Evolutionary conservation across 2,113 vertebrate species (phyloP).

Genomic region (Balaeniceps rex): DNA sequence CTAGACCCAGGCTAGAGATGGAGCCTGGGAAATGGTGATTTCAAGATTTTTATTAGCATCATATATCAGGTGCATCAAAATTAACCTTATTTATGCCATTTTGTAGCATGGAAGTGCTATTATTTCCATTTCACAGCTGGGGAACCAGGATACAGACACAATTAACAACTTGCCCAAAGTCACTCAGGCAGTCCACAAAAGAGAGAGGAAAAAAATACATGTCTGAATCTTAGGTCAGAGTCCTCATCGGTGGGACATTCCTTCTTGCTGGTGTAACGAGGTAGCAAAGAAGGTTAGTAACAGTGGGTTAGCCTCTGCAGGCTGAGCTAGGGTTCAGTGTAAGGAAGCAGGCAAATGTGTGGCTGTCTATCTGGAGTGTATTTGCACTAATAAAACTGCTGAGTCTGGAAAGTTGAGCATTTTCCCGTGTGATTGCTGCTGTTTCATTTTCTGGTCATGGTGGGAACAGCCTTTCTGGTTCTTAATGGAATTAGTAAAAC

Average conservation of each 20-base stretch:
- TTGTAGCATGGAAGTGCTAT: not conserved
- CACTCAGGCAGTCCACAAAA: not conserved
- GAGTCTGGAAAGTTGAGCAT: conserved; percentile 39
- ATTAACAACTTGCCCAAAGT: not conserved
- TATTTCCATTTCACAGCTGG: not conserved
- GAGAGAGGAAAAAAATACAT: fast-evolving
- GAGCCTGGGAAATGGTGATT: not conserved
- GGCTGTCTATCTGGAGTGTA: conserved; percentile 4
- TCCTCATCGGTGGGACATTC: not conserved
- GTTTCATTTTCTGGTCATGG: conserved; percentile 56
- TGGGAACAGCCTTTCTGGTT: conserved; percentile 62
- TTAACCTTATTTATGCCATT: not conserved
- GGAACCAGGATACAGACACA: not conserved
- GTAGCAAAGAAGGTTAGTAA: not conserved
- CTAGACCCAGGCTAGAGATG: not conserved
- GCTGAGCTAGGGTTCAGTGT: not conserved
- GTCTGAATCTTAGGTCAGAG: not conserved
- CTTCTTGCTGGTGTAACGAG: not conserved
- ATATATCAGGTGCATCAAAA: not conserved
- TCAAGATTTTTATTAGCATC: not conserved
- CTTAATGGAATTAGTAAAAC: conserved; percentile 58
- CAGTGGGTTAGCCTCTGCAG: not conserved
- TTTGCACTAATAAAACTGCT: conserved; percentile 42
- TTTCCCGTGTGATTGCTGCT: conserved; percentile 59
- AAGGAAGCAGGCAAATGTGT: not conserved